Percentiles rank a stretch among this genome's conserved stretches.
phyloP scores from a whole-genome alignment of 2,113 vertebrate species.

The Tupaia tana region DNA sequence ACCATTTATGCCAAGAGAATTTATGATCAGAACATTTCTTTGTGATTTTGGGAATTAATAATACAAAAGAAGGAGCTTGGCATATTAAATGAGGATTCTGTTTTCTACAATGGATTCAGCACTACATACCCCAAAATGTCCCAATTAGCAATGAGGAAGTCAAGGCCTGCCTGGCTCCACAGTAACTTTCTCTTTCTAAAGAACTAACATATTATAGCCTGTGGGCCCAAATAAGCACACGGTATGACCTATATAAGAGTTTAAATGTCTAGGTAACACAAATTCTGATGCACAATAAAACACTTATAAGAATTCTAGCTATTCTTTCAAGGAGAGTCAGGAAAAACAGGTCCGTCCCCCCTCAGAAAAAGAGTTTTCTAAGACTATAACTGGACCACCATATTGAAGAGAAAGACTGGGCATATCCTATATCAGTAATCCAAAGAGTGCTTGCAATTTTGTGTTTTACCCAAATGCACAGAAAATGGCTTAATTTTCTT shows the following conservation, averaged over 20 bases:
- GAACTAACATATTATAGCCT: not conserved
- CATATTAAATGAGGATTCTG: slow-evolving; percentile 45
- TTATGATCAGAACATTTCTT: slow-evolving; percentile 78
- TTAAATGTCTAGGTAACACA: slow-evolving; percentile 31
- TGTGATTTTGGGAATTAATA: slow-evolving; percentile 74
- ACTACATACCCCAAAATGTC: not conserved
- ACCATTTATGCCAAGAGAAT: slow-evolving; percentile 72
- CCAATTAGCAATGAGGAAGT: not conserved
- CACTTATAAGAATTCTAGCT: slow-evolving; percentile 25
- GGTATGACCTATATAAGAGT: slow-evolving; percentile 21
- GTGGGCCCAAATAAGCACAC: not conserved
- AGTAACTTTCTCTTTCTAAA: not conserved
- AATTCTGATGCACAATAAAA: not conserved
- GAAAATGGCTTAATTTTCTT: not conserved
- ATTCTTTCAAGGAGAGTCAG: not conserved
- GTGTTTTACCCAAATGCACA: not conserved
- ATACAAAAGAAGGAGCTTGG: slow-evolving; percentile 58
- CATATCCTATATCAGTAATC: not conserved
- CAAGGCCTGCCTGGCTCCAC: not conserved
- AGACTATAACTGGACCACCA: not conserved
- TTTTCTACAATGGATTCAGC: slow-evolving; percentile 2
- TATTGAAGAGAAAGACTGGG: not conserved
- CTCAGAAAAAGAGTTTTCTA: not conserved
- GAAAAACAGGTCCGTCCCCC: too few relatives aligned
- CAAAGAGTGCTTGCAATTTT: not conserved